Percentiles rank a stretch among this genome's conserved stretches.
phyloP scores from a whole-genome alignment of 2,113 vertebrate species.

The Hippolais icterina region DNA sequence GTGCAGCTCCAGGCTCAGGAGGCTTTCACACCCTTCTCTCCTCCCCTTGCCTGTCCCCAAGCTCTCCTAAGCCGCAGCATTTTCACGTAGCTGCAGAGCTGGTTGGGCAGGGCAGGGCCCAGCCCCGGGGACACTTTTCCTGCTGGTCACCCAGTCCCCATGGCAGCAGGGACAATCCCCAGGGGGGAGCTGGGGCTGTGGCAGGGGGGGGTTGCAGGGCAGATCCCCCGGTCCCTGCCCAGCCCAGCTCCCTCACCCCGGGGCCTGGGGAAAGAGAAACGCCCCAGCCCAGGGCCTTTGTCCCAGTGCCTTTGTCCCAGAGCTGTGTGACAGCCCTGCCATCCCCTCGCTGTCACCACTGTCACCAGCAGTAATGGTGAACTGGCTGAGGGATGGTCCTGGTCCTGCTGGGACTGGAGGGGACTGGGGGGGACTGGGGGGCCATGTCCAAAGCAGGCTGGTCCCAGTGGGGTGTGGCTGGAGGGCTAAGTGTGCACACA shows the following conservation, averaged over 20 bases:
- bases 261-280: background rate
- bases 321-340: background rate
- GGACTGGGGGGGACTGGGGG: background rate
- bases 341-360: fast-evolving
- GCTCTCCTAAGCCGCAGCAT: fast-evolving
- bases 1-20: fast-evolving
- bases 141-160: background rate
- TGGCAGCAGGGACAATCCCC: background rate
- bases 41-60: background rate
- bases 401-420: background rate
- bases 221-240: fast-evolving
- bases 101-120: background rate
- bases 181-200: background rate
- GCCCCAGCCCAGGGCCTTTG: background rate
- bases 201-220: background rate
- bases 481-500: fast-evolving
- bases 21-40: background rate
- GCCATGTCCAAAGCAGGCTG: background rate
- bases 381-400: fast-evolving
- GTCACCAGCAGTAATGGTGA: fast-evolving
- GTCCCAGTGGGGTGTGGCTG: too few relatives aligned
- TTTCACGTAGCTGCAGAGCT: background rate
- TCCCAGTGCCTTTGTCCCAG: too few relatives aligned
- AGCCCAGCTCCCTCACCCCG: background rate
- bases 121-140: background rate